A percentile compares a stretch with the other conserved stretches of the same genome.
Conservation (phyloP, 1,140 invertebrate genomes). For the Caerostris extrusa region DNA sequence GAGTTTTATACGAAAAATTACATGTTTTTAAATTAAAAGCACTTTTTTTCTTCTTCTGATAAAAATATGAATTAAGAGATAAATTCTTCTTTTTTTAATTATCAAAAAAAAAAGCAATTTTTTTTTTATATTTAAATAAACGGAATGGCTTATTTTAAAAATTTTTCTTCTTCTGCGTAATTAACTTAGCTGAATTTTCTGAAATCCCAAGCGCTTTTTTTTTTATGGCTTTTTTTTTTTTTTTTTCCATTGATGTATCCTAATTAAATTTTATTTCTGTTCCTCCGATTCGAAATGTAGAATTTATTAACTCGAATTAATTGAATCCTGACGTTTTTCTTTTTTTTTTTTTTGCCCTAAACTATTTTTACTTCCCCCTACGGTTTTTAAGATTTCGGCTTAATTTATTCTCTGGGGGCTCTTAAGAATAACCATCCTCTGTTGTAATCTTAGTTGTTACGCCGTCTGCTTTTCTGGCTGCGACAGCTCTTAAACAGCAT, state of each 20-base stretch:
- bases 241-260: neutral
- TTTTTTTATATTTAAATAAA: neutral
- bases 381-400: neutral
- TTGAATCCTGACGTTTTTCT: neutral
- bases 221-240: neutral
- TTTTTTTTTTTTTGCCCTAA: neutral
- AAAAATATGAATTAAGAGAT: neutral
- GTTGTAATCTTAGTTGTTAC: neutral
- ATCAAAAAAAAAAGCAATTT: neutral
- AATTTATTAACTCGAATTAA: neutral
- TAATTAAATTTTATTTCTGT: neutral
- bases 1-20: too few relatives aligned
- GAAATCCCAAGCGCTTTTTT: neutral
- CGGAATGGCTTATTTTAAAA: neutral
- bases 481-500: constrained; percentile 5
- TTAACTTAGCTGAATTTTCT: constrained; percentile 7
- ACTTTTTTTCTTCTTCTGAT: too few relatives aligned
- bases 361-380: neutral
- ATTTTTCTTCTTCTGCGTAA: neutral
- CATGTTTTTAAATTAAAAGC: too few relatives aligned
- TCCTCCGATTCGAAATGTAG: neutral
- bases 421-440: neutral
- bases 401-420: neutral
- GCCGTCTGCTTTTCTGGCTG: neutral
- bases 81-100: neutral